Conservation (phyloP, 2,113 vertebrate species). For the Syngnathus floridae region DNA sequence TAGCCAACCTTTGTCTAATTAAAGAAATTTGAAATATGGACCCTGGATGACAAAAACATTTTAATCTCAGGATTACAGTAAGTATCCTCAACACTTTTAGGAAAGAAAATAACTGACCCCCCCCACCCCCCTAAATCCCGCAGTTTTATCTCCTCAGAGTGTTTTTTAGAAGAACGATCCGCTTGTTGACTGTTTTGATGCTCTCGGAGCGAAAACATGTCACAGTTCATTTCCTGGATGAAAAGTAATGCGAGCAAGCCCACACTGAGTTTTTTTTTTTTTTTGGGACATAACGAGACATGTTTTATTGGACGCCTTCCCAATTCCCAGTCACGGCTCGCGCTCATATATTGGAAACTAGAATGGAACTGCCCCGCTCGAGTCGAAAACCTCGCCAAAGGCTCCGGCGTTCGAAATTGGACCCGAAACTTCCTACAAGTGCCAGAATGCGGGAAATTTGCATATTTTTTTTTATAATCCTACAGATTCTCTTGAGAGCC, state of each 20-base stretch:
- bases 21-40: not conserved
- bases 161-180: not conserved
- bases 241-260: constrained; percentile 1
- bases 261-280: not conserved
- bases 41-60: not conserved
- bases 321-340: not conserved
- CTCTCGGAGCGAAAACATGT: not conserved
- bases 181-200: constrained; percentile 8
- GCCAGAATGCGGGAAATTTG: not conserved
- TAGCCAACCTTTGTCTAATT: not conserved
- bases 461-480: not conserved
- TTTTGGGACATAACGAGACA: not conserved
- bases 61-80: not conserved
- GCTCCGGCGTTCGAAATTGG: not conserved
- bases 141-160: not conserved
- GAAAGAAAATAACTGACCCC: not conserved
- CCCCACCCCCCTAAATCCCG: not conserved
- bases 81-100: not conserved
- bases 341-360: constrained; percentile 1
- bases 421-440: not conserved
- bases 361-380: not conserved
- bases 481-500: not conserved
- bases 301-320: not conserved
- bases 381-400: not conserved
- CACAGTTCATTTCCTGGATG: not conserved